Conservation (phyloP, 1,140 invertebrate genomes). For the Dolichoris vasculosae region DNA sequence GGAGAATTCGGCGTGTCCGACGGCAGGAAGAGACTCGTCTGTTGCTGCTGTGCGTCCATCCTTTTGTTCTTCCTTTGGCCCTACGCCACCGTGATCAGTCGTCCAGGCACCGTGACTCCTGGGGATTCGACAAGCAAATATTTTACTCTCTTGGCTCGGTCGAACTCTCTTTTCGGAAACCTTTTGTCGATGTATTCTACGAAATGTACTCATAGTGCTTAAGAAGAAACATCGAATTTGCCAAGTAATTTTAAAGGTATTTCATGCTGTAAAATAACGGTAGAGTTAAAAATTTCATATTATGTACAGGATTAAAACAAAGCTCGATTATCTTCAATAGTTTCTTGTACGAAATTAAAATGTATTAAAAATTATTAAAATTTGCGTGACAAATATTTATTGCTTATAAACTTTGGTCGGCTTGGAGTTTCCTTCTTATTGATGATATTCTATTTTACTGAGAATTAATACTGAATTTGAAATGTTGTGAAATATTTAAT, state of each 20-base stretch:
- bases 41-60: constrained; percentile 26
- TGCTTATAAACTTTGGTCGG: no score
- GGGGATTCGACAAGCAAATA: neutral
- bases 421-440: no score
- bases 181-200: neutral
- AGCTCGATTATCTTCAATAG: no score
- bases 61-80: neutral
- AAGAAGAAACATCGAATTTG: neutral
- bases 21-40: neutral
- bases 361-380: no score
- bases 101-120: constrained; percentile 14
- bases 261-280: neutral
- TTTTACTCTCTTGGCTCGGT: neutral
- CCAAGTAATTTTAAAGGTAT: neutral
- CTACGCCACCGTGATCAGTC: neutral
- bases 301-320: no score
- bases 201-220: neutral
- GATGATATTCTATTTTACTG: no score
- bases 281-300: no score
- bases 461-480: no score
- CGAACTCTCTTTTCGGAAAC: no score
- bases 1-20: neutral
- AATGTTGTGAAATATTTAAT: no score
- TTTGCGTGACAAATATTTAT: no score
- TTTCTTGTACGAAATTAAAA: no score